A percentile compares a stretch with the other conserved stretches of the same genome.
phyloP scores from a whole-genome alignment of 2,113 vertebrate species.

The Tragelaphus scriptus region DNA sequence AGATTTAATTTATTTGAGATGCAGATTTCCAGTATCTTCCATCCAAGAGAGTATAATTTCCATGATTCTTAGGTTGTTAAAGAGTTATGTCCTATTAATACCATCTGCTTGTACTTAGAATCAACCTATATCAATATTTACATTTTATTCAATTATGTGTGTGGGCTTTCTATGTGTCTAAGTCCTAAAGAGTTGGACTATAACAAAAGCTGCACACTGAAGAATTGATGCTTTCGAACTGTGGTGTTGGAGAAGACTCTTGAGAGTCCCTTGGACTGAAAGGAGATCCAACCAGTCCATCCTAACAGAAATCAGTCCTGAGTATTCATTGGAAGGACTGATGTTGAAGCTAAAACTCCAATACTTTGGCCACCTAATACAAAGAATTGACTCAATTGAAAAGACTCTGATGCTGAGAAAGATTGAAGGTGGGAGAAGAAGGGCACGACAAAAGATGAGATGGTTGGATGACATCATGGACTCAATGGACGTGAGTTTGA shows the following conservation, averaged over 20 bases:
- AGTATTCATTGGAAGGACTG: neutral
- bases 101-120: neutral
- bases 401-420: neutral
- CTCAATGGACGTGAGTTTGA: neutral
- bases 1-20: neutral
- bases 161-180: neutral
- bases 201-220: neutral
- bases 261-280: neutral
- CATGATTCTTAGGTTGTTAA: neutral
- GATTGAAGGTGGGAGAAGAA: neutral
- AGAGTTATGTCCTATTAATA: neutral
- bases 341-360: neutral
- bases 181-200: neutral
- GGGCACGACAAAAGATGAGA: neutral
- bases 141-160: neutral
- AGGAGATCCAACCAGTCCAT: neutral
- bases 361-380: neutral
- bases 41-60: neutral
- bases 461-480: neutral
- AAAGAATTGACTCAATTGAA: neutral
- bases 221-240: neutral
- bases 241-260: neutral
- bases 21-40: neutral
- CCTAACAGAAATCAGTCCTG: neutral
- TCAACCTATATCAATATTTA: neutral